Base-by-base conservation (phyloP, 2,888 invertebrate species). In the Biston betularia region DNA sequence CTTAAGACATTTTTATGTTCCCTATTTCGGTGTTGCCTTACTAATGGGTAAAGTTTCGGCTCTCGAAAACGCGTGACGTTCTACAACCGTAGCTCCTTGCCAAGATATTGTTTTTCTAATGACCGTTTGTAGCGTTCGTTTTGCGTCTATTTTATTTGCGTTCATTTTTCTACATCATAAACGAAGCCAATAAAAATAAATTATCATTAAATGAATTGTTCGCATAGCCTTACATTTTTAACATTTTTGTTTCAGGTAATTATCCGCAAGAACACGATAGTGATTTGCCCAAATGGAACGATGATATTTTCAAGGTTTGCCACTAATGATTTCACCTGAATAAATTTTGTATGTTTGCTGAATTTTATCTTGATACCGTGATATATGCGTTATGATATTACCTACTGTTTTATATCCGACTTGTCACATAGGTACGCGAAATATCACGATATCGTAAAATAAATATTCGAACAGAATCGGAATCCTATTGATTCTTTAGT, bases 241-340 rank as follows among this genome's bases (percentile, higher is more conserved):
- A 55, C 56, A 68, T 71, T 75, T 81, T 79, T 86, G 83, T 90
- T 89, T 77, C 89, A 89, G 90, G 90, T 89, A 88, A 85, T 82
- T 70, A 69, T 53, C 12, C 74, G 78, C 71, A 74, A 67, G 72
- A 75, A 74, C 72, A 72, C 69, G 63, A 66, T 60, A 3, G 24
- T 24, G 65, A 60, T 72, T 63, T 68, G 67, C 73, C 71, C 62
- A 66, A 70, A 75, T 65, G 71, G 55, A 72, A 72, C 75, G 54
- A 58, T 68, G 59, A 49, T 50, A n/a, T 50, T 72, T 79, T 79
- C 80, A 85, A 86, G 87, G 86, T 86, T 84, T 73, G 73, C 74
- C 68, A 76, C 73, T 71, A 72, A 72, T 75, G 75, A 80, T 79
- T 74, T 66, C 86, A 88, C 85, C 87, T 88, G 85, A 81, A 82